phyloP scores from a whole-genome alignment of 2,797 vertebrate species.

The Sciurus vulgaris region DNA sequence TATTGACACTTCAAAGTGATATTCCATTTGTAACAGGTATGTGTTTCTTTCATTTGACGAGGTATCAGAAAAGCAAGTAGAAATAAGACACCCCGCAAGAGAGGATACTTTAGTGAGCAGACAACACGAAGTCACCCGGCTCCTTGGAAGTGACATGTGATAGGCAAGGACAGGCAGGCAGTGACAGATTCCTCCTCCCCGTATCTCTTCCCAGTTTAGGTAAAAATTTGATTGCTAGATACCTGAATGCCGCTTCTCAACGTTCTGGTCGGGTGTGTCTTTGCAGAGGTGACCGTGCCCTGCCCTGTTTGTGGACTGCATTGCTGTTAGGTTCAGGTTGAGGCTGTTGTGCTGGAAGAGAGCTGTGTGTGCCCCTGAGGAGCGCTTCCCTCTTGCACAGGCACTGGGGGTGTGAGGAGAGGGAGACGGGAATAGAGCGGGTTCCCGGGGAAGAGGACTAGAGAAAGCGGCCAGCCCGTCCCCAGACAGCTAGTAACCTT shows the following conservation, averaged over 20 bases:
- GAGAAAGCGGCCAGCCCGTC: not conserved
- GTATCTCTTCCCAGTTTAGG: not conserved
- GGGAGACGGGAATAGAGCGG: too few relatives aligned
- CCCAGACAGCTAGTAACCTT: not conserved
- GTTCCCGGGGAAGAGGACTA: not conserved
- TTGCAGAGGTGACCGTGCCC: not conserved
- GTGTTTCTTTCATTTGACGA: slow-evolving; percentile 52
- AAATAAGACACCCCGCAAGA: not conserved
- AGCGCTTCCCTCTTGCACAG: not conserved
- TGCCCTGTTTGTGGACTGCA: not conserved
- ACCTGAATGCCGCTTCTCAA: not conserved
- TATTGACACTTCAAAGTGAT: slow-evolving; percentile 35
- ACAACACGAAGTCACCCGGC: not conserved
- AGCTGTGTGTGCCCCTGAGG: not conserved
- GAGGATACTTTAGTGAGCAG: not conserved
- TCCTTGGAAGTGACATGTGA: not conserved
- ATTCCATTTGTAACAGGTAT: not conserved
- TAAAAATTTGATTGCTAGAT: not conserved
- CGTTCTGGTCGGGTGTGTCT: not conserved
- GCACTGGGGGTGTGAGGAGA: not conserved
- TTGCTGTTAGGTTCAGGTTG: not conserved
- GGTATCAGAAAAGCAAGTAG: not conserved
- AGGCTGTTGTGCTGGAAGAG: not conserved
- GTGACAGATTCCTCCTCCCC: not conserved
- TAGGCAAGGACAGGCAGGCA: not conserved